Conservation (phyloP, 2,888 invertebrate species). For the Latrodectus elegans region DNA sequence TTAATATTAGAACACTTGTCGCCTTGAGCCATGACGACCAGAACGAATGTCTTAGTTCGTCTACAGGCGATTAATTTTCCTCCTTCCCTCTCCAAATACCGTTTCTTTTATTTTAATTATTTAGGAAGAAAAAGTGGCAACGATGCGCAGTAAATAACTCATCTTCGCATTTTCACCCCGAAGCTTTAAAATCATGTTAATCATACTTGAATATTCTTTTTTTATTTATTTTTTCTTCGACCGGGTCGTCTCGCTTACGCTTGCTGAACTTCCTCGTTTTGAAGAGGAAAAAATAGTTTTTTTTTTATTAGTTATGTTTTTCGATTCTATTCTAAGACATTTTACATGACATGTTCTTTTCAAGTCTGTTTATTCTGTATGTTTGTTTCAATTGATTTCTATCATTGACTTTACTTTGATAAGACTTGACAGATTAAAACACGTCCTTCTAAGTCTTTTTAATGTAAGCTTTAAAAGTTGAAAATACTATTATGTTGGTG, state of each 20-base stretch:
- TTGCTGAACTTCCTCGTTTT: slow-evolving; percentile 26
- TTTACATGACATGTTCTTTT: no score
- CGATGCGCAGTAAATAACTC: neutral
- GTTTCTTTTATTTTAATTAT: neutral
- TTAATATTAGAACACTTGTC: slow-evolving; percentile 3
- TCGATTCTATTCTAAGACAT: no score
- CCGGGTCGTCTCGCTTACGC: slow-evolving; percentile 14
- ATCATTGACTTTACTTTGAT: no score
- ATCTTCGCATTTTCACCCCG: neutral
- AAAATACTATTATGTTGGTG: no score
- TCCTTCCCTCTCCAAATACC: neutral
- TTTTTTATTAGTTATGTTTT: no score
- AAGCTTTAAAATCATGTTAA: slow-evolving; percentile 1
- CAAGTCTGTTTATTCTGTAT: no score
- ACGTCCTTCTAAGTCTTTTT: no score
- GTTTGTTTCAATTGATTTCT: no score
- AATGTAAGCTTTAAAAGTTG: no score
- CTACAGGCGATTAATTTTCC: slow-evolving; percentile 5
- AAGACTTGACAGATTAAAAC: no score
- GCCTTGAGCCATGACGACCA: neutral
- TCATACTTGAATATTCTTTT: neutral
- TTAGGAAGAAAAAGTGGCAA: slow-evolving; percentile 5
- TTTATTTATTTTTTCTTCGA: slow-evolving; percentile 7
- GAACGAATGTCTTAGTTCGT: neutral
- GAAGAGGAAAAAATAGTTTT: neutral